Conservation (phyloP, 92 coral and sea anemone genomes). For the Phenganax marumi region DNA sequence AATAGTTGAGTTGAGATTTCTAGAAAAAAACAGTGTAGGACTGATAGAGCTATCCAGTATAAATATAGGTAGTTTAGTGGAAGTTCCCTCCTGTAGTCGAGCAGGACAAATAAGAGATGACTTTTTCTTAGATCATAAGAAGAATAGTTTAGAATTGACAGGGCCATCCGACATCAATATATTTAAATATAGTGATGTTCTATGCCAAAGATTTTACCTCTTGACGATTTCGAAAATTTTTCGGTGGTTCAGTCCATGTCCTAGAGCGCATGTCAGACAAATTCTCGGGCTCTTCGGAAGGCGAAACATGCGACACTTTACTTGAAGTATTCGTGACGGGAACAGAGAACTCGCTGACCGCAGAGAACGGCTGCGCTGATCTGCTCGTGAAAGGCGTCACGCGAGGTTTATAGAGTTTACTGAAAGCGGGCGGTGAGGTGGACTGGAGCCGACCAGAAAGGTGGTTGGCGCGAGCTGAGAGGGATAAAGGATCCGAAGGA, state of each 20-base stretch:
- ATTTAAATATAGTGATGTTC: too few relatives aligned
- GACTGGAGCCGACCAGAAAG: slow-evolving; percentile 50
- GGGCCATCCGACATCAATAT: too few relatives aligned
- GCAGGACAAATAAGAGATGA: too few relatives aligned
- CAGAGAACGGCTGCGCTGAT: slow-evolving; percentile 62
- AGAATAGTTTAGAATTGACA: too few relatives aligned
- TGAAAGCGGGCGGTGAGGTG: slow-evolving; percentile 72
- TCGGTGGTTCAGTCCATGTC: slow-evolving; percentile 34
- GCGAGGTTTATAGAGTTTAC: slow-evolving; percentile 60
- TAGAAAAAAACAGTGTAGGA: too few relatives aligned
- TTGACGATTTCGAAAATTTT: slow-evolving; percentile 29
- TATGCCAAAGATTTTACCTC: not conserved
- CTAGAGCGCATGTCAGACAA: not conserved
- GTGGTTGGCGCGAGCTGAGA: slow-evolving; percentile 31
- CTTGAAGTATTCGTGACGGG: slow-evolving; percentile 63
- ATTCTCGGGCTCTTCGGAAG: slow-evolving; percentile 22
- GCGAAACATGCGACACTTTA: slow-evolving; percentile 4
- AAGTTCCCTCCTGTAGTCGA: too few relatives aligned
- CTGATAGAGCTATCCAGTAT: too few relatives aligned
- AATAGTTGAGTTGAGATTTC: too few relatives aligned
- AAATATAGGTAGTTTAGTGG: too few relatives aligned
- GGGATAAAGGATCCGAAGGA: slow-evolving; percentile 45
- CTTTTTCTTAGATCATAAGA: too few relatives aligned
- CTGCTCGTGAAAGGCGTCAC: slow-evolving; percentile 69
- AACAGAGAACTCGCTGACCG: slow-evolving; percentile 71